Evolutionary conservation across 2,797 vertebrate species (phyloP).

Genomic region (Cynodonichthys magdalenae): DNA sequence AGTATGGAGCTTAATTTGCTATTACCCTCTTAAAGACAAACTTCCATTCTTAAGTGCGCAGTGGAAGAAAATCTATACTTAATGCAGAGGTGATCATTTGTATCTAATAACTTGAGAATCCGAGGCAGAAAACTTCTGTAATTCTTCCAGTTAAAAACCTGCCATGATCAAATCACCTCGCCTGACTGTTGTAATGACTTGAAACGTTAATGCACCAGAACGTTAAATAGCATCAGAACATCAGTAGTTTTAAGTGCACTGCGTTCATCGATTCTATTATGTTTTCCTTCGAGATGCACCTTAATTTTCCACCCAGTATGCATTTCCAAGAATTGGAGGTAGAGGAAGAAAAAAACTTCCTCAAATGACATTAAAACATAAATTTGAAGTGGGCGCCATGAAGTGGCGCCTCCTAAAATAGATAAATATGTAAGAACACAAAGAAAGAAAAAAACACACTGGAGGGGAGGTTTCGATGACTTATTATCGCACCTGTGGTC

Average conservation of each 20-base stretch:
- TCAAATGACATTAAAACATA: conserved; percentile 84
- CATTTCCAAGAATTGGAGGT: conserved; percentile 79
- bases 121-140: conserved; percentile 86
- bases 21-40: conserved; percentile 90
- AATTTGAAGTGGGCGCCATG: conserved; percentile 79
- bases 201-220: conserved; percentile 89
- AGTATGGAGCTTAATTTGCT: conserved; percentile 89
- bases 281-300: conserved; percentile 87
- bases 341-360: conserved; percentile 61
- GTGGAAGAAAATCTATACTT: conserved; percentile 89
- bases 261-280: conserved; percentile 86
- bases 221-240: conserved; percentile 87
- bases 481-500: conserved; percentile 99
- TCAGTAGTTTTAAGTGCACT: conserved; percentile 87
- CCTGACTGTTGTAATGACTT: conserved; percentile 86
- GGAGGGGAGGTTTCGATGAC: conserved; percentile 95
- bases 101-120: conserved; percentile 89
- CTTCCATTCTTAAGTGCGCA: conserved; percentile 87
- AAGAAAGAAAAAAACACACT: conserved; percentile 91
- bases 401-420: conserved; percentile 87
- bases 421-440: conserved; percentile 99
- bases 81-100: conserved; percentile 89
- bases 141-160: conserved; percentile 88
- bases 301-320: conserved; percentile 85
- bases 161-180: conserved; percentile 86